Base-by-base conservation (phyloP, 2,113 vertebrate genomes). In the Argyrosomus japonicus region DNA sequence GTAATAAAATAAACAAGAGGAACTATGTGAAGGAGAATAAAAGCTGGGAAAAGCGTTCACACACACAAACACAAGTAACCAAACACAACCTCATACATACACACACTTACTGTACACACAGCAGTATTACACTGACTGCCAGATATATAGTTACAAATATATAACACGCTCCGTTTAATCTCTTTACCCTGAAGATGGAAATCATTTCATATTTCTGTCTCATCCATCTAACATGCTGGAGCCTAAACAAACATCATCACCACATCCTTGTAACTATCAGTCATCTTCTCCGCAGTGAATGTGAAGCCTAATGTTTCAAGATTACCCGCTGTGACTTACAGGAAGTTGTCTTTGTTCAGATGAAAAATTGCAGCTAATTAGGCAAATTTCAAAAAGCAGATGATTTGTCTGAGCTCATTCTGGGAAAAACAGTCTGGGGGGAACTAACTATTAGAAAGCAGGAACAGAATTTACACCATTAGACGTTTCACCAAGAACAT, bases 331-430 rank as follows among this genome's bases (percentile, higher is more conserved):
- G 63, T 70, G 53, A 82, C 18, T 45, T 72, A 19, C 10, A 71
- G 43, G 17, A 61, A 82, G 23, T 36, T 61, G n/a, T 32, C 56
- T 75, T 77, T 67, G 9, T 47, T 83, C 27, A n/a, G 15, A 83
- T 73, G 18, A 50, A 81, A 69, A 29, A 54, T 56, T 50, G 48
- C 40, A 19, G 27, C 27, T 17, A 27, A 63, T 82, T 0, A 19
- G 56, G 65, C 29, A 11, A 15, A 56, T 54, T 65, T 78, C 23
- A 79, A 51, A 29, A 4, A 17, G 60, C 23, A 2, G 8, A 60
- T 70, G 27, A 65, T 45, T 51, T 21, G 15, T 56, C 8, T 56
- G 25, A 57, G n/a, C 7, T 5, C 27, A 7, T 40, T 50, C 18
- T 18, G 3, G 19, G 11, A 6, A 5, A 54, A 56, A 47, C 61